These are phyloP conservation scores for Phalanger gymnotis DNA, from an alignment of 2,797 vertebrate species.

Conservation along the genomic window DNA sequence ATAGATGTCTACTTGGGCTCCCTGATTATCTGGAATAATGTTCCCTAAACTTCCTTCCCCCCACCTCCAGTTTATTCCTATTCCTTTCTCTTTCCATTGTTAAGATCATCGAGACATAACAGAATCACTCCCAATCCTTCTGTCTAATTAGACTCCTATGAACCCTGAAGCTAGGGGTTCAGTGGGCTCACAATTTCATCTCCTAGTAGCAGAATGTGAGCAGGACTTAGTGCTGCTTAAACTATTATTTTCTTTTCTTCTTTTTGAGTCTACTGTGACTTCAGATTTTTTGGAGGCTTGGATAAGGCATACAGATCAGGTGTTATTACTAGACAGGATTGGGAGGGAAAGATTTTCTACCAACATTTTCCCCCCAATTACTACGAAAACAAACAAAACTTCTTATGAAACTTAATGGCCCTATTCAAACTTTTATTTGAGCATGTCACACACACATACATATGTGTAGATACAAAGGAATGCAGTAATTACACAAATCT, in stretches of 20 bases:
- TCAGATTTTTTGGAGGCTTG: neutral
- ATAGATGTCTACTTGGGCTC: neutral
- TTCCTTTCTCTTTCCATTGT: neutral
- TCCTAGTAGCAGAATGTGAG: neutral
- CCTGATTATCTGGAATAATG: neutral
- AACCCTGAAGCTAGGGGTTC: neutral
- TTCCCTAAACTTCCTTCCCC: neutral
- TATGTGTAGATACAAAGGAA: neutral
- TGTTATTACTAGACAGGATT: slow-evolving; percentile 27
- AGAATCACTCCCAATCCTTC: neutral
- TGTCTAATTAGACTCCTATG: neutral
- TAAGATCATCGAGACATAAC: neutral
- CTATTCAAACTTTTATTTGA: slow-evolving; percentile 20
- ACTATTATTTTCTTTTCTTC: slow-evolving; percentile 23
- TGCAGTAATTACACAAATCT: neutral
- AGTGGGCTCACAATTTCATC: neutral
- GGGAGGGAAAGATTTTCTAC: slow-evolving; percentile 28
- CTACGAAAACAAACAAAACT: slow-evolving; percentile 52
- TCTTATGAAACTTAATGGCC: slow-evolving; percentile 44
- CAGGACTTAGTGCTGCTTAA: slow-evolving; percentile 18
- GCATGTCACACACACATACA: slow-evolving; percentile 18
- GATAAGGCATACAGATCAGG: slow-evolving; percentile 20
- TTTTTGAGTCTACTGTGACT: neutral
- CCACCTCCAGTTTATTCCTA: neutral
- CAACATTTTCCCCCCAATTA: slow-evolving; percentile 33